phyloP scores from a whole-genome alignment of 2,113 vertebrate genomes.

The Catagonus wagneri region DNA sequence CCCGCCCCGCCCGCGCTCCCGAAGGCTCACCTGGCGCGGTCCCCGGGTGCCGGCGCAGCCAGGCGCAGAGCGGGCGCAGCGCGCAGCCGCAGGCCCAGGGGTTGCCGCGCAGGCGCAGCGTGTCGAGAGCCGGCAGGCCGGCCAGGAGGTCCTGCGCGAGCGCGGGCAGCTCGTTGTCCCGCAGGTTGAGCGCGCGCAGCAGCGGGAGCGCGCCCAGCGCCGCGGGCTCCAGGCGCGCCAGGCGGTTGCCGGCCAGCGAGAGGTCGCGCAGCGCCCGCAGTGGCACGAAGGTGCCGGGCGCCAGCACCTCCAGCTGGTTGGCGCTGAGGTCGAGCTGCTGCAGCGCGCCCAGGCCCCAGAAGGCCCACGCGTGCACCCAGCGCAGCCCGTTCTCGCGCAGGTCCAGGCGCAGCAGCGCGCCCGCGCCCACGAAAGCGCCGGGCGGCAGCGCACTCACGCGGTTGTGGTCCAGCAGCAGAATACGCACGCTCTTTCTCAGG shows the following conservation, averaged over 20 bases:
- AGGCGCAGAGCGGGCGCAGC: constrained; percentile 86
- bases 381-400: constrained; percentile 84
- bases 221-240: constrained; percentile 76
- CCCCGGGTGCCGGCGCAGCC: constrained; percentile 84
- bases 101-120: constrained; percentile 82
- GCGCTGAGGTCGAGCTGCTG: constrained; percentile 86
- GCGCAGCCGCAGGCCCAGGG: constrained; percentile 88
- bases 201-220: constrained; percentile 72
- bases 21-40: constrained; percentile 82
- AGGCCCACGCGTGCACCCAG: constrained; percentile 83
- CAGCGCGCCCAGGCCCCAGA: constrained; percentile 82
- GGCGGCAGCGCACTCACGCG: constrained; percentile 76
- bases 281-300: constrained; percentile 81
- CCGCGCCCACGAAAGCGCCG: constrained; percentile 66
- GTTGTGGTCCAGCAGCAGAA: constrained; percentile 85
- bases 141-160: constrained; percentile 56
- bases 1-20: background rate
- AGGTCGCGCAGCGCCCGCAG: constrained; percentile 79
- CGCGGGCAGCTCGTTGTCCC: constrained; percentile 73
- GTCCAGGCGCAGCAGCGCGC: constrained; percentile 78
- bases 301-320: constrained; percentile 83
- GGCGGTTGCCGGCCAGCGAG: constrained; percentile 83
- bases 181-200: constrained; percentile 81
- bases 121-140: constrained; percentile 45
- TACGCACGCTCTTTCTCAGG: constrained; percentile 70